Evolutionary conservation across 2,113 vertebrate genomes (phyloP).

Genomic region (Redunca redunca): DNA sequence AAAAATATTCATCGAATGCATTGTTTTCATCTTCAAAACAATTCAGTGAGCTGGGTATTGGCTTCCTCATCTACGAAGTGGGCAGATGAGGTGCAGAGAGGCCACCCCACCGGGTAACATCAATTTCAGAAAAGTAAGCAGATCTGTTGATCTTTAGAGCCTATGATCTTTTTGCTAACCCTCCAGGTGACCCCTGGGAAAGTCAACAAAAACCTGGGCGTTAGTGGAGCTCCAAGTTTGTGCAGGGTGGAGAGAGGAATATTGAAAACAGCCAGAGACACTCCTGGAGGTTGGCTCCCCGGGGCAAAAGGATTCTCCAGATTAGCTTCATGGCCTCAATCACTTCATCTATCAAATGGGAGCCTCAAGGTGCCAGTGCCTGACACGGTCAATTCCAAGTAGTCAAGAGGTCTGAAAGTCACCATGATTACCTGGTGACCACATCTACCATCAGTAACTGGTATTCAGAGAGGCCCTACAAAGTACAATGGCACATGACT

Average conservation of each 20-base stretch:
- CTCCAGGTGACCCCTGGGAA: neutral
- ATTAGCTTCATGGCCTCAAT: neutral
- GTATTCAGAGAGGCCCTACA: no score
- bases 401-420: neutral
- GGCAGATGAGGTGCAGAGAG: neutral
- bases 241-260: neutral
- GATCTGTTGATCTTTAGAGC: neutral
- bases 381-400: neutral
- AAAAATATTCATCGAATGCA: neutral
- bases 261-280: neutral
- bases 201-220: neutral
- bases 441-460: neutral
- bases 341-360: neutral
- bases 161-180: no score
- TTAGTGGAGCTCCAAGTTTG: neutral
- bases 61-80: neutral
- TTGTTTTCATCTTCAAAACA: neutral
- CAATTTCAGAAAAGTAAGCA: neutral
- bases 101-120: neutral
- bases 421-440: no score
- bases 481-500: accelerated
- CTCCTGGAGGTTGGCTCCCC: neutral
- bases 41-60: neutral
- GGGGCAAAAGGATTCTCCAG: neutral
- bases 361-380: neutral